Evolutionary conservation across 2,113 vertebrate species (phyloP), one percentile per base, ranked within the genome.

Genomic region (Glaucomys volans): DNA sequence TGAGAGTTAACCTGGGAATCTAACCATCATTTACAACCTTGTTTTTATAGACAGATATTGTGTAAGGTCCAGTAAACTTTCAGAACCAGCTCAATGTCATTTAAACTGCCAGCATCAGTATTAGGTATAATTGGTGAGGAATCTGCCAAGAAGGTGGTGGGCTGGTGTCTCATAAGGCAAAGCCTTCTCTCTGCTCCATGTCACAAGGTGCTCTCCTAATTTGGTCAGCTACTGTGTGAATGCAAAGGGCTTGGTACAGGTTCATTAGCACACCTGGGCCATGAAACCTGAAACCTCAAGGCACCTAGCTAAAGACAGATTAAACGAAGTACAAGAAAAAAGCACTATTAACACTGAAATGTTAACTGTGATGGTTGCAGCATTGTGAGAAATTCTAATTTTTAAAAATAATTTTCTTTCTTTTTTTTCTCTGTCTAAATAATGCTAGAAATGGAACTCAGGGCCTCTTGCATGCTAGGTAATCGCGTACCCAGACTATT

Each of bases 21-120:
- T 18, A 95, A 54, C 24, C 44, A 72, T 14, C n/a, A 62, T n/a
- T 95, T 82, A 91, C 52, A 81, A 87, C 52, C n/a, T 67, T 79
- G 20, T 52, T 74, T 72, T 80, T 59, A 80, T 50, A 75, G 76
- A 64, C 66, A 71, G 71, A 89, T 50, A 69, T 35, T 9, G 0
- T 4, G 0, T 13, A 77, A 72, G 22, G 62, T n/a, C 67, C n/a
- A 11, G 5, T 24, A 85, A 85, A 59, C 3, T 4, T 81, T 62
- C 71, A 66, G 22, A 87, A 85, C n/a, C 47, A 91, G 62, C 28
- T 83, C 47, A 35, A 16, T 37, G 32, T 30, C 32, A 47, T 42
- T 77, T 50, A 40, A 91, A 74, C 37, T 30, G 57, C 37, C 37
- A 54, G 79, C 42, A 35, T 35, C 0, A 32, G 47, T 20, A 44